phyloP scores from a whole-genome alignment of 2,888 invertebrate species.

The Platycheirus albimanus region DNA sequence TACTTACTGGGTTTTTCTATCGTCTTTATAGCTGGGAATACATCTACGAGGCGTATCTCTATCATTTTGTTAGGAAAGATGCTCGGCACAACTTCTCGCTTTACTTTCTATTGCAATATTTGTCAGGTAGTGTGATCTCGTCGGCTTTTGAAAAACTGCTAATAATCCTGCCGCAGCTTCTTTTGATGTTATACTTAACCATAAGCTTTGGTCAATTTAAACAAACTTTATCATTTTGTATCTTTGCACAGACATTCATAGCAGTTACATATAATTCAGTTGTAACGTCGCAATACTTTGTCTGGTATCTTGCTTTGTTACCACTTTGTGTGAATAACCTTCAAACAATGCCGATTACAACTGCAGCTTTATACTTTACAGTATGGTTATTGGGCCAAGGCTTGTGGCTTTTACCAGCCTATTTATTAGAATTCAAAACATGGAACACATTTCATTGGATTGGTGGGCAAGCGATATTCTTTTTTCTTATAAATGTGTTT shows the following conservation, averaged over 20 bases:
- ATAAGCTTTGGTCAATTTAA: constrained; percentile 87
- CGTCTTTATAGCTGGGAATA: constrained; percentile 92
- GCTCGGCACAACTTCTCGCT: constrained; percentile 97
- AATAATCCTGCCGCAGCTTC: constrained; percentile 87
- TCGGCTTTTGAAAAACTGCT: constrained; percentile 86
- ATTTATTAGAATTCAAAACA: constrained; percentile 94
- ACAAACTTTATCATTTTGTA: constrained; percentile 90
- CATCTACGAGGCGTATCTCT: constrained; percentile 94
- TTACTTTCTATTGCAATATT: constrained; percentile 95
- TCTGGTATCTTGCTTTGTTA: constrained; percentile 96
- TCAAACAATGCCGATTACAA: constrained; percentile 83
- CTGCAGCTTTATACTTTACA: constrained; percentile 83
- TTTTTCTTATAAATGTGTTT: constrained; percentile 92
- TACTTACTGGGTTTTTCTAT: constrained; percentile 87
- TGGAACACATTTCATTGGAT: constrained; percentile 91
- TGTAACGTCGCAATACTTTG: constrained; percentile 97
- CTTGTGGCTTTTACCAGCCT: constrained; percentile 95
- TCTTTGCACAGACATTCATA: constrained; percentile 92
- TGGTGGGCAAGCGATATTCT: constrained; percentile 92
- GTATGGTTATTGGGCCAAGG: constrained; percentile 90
- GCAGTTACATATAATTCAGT: constrained; percentile 98
- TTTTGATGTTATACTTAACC: constrained; percentile 87
- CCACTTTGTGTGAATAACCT: constrained; percentile 91
- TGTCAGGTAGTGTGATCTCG: constrained; percentile 85
- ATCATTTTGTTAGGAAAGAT: constrained; percentile 94